Evolutionary conservation across 53 echinoderm and acorn worm species (phyloP).

Genomic region (Mesocentrotus franciscanus): DNA sequence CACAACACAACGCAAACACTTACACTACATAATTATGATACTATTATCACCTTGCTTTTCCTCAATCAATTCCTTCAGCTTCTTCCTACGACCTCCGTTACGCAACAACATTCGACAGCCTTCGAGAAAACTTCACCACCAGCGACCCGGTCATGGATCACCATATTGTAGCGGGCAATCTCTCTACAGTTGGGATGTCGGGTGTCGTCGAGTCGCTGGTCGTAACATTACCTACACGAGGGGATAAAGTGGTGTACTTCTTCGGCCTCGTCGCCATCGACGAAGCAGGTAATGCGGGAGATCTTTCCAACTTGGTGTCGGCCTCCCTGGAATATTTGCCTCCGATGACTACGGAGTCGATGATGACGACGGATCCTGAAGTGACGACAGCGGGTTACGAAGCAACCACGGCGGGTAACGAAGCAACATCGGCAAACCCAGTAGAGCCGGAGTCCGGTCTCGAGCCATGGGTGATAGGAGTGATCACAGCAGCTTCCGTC

Average conservation of each 20-base stretch:
- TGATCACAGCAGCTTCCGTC: conserved; percentile 21
- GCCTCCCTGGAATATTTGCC: conserved; percentile 48
- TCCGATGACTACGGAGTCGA: neutral
- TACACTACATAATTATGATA: too few relatives aligned
- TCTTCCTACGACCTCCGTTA: conserved; percentile 57
- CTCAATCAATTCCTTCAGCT: conserved; percentile 6
- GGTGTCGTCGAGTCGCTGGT: conserved; percentile 37
- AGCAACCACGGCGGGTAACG: neutral
- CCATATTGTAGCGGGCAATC: conserved; percentile 45
- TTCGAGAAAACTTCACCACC: conserved; percentile 43
- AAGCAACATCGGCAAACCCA: neutral
- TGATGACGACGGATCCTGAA: conserved; percentile 7
- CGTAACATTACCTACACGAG: conserved; percentile 39
- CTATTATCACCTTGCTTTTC: too few relatives aligned
- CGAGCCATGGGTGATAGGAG: conserved; percentile 58
- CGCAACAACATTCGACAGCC: conserved; percentile 25
- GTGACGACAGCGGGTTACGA: too few relatives aligned
- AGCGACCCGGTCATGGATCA: conserved; percentile 28
- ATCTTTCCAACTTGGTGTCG: conserved; percentile 59
- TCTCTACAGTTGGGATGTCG: conserved; percentile 40
- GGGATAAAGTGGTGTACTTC: conserved; percentile 58
- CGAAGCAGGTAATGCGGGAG: conserved; percentile 59
- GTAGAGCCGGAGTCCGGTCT: conserved; percentile 28
- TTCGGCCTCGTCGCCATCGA: conserved; percentile 56
- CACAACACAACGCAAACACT: too few relatives aligned